Percentiles rank a stretch among this genome's conserved stretches.
phyloP scores from a whole-genome alignment of 2,113 vertebrate species.

The Salminus brasiliensis region DNA sequence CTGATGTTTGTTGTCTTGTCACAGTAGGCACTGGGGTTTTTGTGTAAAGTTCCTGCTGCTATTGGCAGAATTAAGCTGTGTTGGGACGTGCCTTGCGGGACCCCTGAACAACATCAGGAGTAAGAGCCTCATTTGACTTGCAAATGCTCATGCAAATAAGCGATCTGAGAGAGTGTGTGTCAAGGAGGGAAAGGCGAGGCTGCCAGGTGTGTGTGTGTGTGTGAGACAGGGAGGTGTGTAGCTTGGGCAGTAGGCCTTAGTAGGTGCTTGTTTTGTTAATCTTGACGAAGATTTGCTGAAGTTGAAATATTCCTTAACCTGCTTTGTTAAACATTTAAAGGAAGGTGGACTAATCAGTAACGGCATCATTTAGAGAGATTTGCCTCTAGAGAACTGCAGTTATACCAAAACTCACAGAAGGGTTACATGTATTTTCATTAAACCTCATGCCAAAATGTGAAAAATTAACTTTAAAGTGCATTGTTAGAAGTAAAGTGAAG shows the following conservation, averaged over 20 bases:
- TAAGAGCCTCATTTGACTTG: conserved; percentile 50
- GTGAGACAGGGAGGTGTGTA: background rate
- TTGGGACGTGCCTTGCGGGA: conserved; percentile 17
- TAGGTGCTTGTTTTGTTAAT: background rate
- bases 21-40: background rate
- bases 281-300: conserved; percentile 18
- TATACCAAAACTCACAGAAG: too few relatives aligned
- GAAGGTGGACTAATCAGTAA: conserved; percentile 19
- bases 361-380: background rate
- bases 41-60: conserved; percentile 12
- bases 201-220: conserved; percentile 39
- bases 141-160: conserved; percentile 52
- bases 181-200: conserved; percentile 44
- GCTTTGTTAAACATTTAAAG: conserved; percentile 29
- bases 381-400: background rate
- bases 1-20: background rate
- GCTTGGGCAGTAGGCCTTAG: background rate
- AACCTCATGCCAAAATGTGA: too few relatives aligned
- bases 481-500: too few relatives aligned
- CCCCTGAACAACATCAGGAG: conserved; percentile 17
- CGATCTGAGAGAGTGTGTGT: conserved; percentile 43
- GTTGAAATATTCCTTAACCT: conserved; percentile 4
- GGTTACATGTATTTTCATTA: too few relatives aligned
- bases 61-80: background rate
- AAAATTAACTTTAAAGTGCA: too few relatives aligned